phyloP scores from a whole-genome alignment of 2,113 vertebrate species.

The pig (Sus scrofa) region DNA sequence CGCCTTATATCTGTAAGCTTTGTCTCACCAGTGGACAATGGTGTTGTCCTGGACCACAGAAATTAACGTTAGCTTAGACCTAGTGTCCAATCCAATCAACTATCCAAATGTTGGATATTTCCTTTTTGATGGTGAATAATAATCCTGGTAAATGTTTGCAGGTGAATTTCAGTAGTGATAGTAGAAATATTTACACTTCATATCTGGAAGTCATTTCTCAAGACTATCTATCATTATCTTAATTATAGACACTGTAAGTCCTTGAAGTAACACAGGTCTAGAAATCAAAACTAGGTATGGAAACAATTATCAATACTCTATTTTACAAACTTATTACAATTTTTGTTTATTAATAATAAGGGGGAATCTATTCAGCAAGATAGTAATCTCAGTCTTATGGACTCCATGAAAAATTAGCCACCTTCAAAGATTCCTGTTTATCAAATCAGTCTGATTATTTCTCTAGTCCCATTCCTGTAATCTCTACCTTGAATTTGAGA shows the following conservation, averaged over 20 bases:
- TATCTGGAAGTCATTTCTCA: not conserved
- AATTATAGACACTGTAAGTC: not conserved
- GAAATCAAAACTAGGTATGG: not conserved
- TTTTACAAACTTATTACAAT: not conserved
- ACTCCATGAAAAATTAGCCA: not conserved
- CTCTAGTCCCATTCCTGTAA: not conserved
- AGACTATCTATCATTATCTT: not conserved
- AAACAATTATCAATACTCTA: not conserved
- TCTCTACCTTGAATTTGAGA: not conserved
- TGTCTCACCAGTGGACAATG: not conserved
- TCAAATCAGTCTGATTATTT: not conserved
- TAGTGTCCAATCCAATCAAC: not conserved
- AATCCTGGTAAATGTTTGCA: not conserved
- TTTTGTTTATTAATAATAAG: not conserved
- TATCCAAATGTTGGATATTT: not conserved
- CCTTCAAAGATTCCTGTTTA: not conserved
- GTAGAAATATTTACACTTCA: not conserved
- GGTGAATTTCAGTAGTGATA: not conserved
- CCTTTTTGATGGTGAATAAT: not conserved
- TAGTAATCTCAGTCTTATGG: not conserved
- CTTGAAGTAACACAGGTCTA: not conserved
- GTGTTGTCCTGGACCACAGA: not conserved
- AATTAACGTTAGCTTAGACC: not conserved
- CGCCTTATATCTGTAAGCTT: not conserved
- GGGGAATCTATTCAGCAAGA: not conserved